Evolutionary conservation across 92 coral and sea anemone species (phyloP).

Genomic region (Epizoanthus rinbou): DNA sequence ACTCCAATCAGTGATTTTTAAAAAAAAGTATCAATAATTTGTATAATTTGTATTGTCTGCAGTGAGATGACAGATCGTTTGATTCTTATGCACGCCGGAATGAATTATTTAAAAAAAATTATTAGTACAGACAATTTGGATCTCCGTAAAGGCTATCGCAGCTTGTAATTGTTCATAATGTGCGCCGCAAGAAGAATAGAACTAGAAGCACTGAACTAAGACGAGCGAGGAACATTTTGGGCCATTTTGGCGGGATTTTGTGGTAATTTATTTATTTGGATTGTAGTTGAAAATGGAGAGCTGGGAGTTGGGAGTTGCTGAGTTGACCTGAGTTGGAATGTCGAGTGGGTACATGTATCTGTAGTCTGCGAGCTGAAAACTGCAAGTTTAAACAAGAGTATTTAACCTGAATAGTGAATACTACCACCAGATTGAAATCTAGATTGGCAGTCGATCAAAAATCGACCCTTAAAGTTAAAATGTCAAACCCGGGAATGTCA

Average conservation of each 20-base stretch:
- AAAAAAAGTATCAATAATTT: not conserved
- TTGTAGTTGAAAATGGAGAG: slow-evolving; percentile 1
- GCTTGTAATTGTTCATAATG: no score
- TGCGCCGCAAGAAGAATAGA: no score
- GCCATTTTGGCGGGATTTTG: no score
- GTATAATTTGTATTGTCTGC: slow-evolving; percentile 13
- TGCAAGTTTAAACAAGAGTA: not conserved
- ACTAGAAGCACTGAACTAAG: not conserved
- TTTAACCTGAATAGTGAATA: no score
- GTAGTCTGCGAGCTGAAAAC: not conserved
- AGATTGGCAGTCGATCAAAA: no score
- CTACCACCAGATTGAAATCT: no score
- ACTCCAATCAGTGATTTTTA: slow-evolving; percentile 3
- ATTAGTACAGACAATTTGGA: slow-evolving; percentile 22
- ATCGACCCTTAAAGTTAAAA: no score
- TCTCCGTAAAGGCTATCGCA: no score
- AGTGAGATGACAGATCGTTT: slow-evolving; percentile 21
- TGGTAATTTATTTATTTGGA: no score
- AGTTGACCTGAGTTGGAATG: not conserved
- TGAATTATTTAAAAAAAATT: slow-evolving; percentile 5
- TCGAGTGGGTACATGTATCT: slow-evolving; percentile 2
- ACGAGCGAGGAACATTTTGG: not conserved
- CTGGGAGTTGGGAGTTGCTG: not conserved
- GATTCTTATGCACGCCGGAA: slow-evolving; percentile 25
- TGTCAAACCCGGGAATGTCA: no score